These are phyloP conservation scores for Ceratothoa steindachneri DNA, from an alignment of 2,888 invertebrate genomes.

Conservation along the genomic window DNA sequence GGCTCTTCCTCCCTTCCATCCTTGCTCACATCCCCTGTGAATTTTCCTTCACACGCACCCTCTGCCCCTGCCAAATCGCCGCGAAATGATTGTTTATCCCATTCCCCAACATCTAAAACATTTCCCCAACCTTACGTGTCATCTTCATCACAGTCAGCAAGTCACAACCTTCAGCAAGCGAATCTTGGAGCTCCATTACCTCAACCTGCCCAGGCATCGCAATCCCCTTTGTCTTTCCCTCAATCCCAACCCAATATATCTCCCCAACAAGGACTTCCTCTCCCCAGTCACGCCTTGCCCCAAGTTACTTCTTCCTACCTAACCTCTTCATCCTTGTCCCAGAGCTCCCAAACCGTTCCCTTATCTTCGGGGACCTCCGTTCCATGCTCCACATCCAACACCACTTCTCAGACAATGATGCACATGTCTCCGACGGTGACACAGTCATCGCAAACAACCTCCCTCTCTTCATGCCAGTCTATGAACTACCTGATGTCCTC, in stretches of 20 bases:
- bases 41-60: slow-evolving; percentile 8
- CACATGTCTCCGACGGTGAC: not conserved
- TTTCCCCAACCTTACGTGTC: slow-evolving; percentile 7
- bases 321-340: not conserved
- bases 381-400: slow-evolving; percentile 15
- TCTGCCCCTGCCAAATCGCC: slow-evolving; percentile 20
- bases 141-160: not conserved
- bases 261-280: not conserved
- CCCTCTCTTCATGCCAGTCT: not conserved
- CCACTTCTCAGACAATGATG: slow-evolving; percentile 24
- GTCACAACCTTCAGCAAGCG: not conserved
- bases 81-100: slow-evolving; percentile 14
- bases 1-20: not conserved
- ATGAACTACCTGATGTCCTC: not conserved
- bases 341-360: not conserved
- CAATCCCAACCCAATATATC: not conserved
- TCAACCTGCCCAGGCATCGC: not conserved
- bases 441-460: not conserved
- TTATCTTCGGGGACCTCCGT: slow-evolving; percentile 1
- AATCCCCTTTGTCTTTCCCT: not conserved
- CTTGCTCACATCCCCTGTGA: not conserved
- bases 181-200: not conserved
- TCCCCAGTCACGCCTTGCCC: not conserved
- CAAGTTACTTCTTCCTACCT: not conserved
- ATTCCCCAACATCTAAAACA: not conserved